Evolutionary conservation across 2,797 vertebrate genomes (phyloP), one percentile per base, ranked within the genome.

Genomic region (Antennarius maculatus): DNA sequence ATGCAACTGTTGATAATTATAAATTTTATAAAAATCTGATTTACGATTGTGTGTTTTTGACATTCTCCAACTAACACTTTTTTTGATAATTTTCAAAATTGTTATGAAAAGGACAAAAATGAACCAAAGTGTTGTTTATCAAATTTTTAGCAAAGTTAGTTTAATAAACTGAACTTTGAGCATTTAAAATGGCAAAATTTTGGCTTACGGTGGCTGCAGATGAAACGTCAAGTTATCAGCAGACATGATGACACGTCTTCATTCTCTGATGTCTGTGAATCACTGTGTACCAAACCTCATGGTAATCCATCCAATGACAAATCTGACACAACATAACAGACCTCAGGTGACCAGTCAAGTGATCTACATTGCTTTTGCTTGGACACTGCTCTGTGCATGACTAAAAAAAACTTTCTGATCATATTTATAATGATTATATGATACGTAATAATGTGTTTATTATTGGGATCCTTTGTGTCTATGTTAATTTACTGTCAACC

Each of bases 401-500:
- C 29, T 31, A 31, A 31, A 31, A 31, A 54, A 8, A 17, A 5
- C 51, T 57, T 18, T 57, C 27, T 18, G 2, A 11, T 17, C 46
- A 27, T 3, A 48, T 59, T 1, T 43, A 12, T 14, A 60, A 37
- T 28, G 17, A 16, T 45, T 15, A 42, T 15, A 42, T 17, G 2
- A 29, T 34, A 46, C 1, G 34, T 13, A 28, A 34, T 15, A 42
- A 17, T 50, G 6, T 65, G 10, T 12, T 6, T 18, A 42, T 62
- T 23, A 7, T 34, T 23, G 12, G 45, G 16, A 8, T 61, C 0
- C 1, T 54, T 43, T 0, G 50, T 27, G 5, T 55, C 4, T 45
- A n/a, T 18, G n/a, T 6, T 53, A 7, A 29, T 27, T 28, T 60
- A 9, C 16, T 37, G 14, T 49, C 12, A n/a, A 56, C 31, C 79